phyloP scores from a whole-genome alignment of 2,888 invertebrate genomes.

The Heliconius hortense region DNA sequence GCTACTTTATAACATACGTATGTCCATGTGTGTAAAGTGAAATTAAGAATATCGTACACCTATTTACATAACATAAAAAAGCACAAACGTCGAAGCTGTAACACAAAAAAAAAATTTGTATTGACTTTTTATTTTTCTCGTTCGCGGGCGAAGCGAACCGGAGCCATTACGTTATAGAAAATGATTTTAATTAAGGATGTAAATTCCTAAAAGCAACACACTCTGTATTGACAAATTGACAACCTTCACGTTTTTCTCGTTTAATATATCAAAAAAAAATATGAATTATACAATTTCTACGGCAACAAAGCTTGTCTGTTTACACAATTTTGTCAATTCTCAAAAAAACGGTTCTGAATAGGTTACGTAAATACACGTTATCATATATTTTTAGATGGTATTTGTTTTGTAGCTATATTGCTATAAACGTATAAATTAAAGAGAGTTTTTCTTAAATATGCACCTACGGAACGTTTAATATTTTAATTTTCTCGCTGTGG shows the following conservation, averaged over 20 bases:
- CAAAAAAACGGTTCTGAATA: neutral
- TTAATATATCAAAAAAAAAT: neutral
- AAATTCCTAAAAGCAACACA: neutral
- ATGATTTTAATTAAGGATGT: neutral
- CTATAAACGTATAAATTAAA: neutral
- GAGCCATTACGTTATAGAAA: neutral
- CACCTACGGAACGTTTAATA: neutral
- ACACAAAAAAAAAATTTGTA: no score
- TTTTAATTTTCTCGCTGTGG: neutral
- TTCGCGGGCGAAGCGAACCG: neutral
- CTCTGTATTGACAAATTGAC: neutral
- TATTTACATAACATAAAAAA: no score
- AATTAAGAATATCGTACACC: no score
- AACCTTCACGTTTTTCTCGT: neutral
- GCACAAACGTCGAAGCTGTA: no score
- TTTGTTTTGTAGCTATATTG: neutral
- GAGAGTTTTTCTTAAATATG: no score
- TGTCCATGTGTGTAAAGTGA: no score
- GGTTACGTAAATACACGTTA: neutral
- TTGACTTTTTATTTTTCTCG: no score
- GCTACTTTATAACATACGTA: no score
- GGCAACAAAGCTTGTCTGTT: neutral
- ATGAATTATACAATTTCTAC: neutral
- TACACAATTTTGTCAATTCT: neutral
- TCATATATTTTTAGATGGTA: neutral